phyloP scores from a whole-genome alignment of 35 echinoderm and acorn worm species.

The Nesometra sesokonis region DNA sequence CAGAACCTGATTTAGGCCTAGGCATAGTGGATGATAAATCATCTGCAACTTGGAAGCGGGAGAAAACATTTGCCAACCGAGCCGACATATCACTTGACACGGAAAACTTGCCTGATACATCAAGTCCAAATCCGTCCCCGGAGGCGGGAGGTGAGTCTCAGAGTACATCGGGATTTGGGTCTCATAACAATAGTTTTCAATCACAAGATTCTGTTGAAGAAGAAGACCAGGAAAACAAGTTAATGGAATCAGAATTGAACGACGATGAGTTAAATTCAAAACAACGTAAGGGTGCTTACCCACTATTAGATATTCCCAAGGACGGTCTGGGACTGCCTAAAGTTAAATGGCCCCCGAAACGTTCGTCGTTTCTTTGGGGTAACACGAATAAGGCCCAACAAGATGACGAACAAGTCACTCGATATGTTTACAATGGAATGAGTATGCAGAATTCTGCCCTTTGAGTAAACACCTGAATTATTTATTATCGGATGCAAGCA shows the following conservation, averaged over 20 bases:
- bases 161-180: constrained; percentile 84
- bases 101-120: background rate
- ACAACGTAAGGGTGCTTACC: background rate
- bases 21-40: background rate
- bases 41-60: background rate
- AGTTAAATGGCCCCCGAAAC: background rate
- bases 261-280: no score
- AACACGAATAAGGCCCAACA: background rate
- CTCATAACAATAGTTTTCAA: constrained; percentile 93
- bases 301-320: no score
- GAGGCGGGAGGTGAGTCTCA: constrained; percentile 47
- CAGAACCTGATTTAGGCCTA: background rate
- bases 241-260: background rate
- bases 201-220: constrained; percentile 84
- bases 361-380: constrained; percentile 8
- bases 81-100: background rate
- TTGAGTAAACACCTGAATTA: background rate
- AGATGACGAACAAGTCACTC: background rate
- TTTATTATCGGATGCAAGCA: background rate
- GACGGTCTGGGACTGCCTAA: background rate
- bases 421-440: constrained; percentile 5
- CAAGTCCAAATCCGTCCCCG: background rate
- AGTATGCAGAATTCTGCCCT: constrained; percentile 2
- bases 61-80: constrained; percentile 18
- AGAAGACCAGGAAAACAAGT: constrained; percentile 18